A percentile compares a stretch with the other conserved stretches of the same genome.
phyloP scores from a whole-genome alignment of 2,888 invertebrate genomes.

The Neoaliturus tenellus region DNA sequence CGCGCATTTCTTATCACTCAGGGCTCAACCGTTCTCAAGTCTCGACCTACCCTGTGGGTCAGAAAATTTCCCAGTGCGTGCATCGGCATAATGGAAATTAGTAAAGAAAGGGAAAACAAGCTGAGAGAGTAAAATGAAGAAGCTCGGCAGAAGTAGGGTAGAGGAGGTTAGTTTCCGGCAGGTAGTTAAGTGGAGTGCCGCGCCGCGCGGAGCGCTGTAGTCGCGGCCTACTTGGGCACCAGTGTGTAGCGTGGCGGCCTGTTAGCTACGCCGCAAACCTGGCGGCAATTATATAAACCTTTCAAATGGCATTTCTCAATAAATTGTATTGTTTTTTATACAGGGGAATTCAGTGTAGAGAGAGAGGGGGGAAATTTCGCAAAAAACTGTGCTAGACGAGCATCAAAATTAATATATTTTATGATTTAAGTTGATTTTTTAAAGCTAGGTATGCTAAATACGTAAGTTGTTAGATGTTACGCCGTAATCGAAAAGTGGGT shows the following conservation, averaged over 20 bases:
- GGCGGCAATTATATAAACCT: conserved; percentile 37
- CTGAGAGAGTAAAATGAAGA: neutral
- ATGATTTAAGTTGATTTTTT: too few relatives aligned
- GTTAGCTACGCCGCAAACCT: conserved; percentile 34
- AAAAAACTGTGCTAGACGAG: too few relatives aligned
- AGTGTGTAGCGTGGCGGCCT: conserved; percentile 36
- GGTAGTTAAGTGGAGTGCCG: conserved; percentile 41
- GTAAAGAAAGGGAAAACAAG: conserved; percentile 25
- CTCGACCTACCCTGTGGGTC: neutral
- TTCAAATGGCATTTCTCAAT: neutral
- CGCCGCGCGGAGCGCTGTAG: conserved; percentile 17
- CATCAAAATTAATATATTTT: too few relatives aligned
- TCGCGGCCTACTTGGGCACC: conserved; percentile 46
- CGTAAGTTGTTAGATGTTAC: too few relatives aligned
- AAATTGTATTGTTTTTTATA: neutral
- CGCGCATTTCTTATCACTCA: too few relatives aligned
- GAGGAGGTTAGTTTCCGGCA: conserved; percentile 41
- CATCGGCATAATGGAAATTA: conserved; percentile 41
- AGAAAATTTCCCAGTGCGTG: conserved; percentile 11
- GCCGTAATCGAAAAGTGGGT: too few relatives aligned
- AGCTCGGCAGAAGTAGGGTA: neutral
- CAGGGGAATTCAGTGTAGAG: too few relatives aligned
- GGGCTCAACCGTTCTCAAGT: too few relatives aligned
- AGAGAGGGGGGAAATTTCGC: too few relatives aligned
- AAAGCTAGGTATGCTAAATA: too few relatives aligned